Conservation (phyloP, 2,888 invertebrate genomes). For the Dascillus cervinus region DNA sequence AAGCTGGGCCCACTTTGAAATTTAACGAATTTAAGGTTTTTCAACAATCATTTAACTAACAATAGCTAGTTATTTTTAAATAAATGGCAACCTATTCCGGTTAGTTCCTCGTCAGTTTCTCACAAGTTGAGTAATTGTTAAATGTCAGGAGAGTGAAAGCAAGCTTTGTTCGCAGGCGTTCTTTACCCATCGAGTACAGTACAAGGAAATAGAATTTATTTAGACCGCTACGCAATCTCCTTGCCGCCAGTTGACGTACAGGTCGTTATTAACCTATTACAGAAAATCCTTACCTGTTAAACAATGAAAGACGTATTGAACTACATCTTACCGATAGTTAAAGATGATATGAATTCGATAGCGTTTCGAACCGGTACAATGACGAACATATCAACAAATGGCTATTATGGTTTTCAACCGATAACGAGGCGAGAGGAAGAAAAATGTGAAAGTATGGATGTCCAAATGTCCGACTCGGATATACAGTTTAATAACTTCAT, state of each 20-base stretch:
- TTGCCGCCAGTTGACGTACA: conserved; percentile 5
- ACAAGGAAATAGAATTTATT: conserved; percentile 19
- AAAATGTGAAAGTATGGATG: conserved; percentile 12
- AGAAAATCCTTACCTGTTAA: conserved; percentile 1
- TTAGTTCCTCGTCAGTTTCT: too few relatives aligned
- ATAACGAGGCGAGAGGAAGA: conserved; percentile 25
- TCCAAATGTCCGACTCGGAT: conserved; percentile 12
- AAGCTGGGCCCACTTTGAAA: too few relatives aligned
- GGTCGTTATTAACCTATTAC: conserved; percentile 2
- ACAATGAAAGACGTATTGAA: conserved; percentile 21
- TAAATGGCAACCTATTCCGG: too few relatives aligned
- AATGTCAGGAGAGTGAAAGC: conserved; percentile 3
- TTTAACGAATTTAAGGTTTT: too few relatives aligned
- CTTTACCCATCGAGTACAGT: conserved; percentile 6
- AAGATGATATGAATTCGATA: conserved; percentile 15
- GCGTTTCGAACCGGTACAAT: conserved; percentile 10
- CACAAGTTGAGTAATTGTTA: too few relatives aligned
- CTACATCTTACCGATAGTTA: conserved; percentile 16
- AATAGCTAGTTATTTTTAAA: too few relatives aligned
- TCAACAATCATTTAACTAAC: too few relatives aligned
- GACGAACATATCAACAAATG: conserved; percentile 47
- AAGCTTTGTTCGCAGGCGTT: neutral
- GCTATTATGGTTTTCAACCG: conserved; percentile 48
- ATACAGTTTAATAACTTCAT: conserved; percentile 21
- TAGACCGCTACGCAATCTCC: conserved; percentile 20